phyloP scores from a whole-genome alignment of 30 jellyfish, hydroid and myxozoan species.

The Rhopilema esculentum region DNA sequence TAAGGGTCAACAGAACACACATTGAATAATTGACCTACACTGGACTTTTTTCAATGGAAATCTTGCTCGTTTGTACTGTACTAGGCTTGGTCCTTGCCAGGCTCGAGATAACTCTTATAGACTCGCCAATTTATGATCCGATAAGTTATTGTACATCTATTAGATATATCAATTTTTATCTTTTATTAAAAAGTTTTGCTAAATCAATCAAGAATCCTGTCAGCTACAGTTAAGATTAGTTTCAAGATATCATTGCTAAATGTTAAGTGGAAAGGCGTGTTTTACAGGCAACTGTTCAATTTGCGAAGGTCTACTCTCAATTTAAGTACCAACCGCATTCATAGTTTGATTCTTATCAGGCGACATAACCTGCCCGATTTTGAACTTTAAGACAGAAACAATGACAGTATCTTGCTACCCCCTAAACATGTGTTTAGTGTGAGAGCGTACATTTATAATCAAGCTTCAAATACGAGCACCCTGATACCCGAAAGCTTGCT shows the following conservation, averaged over 20 bases:
- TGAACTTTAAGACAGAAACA: not conserved
- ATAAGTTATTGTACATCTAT: not conserved
- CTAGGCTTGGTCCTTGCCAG: not conserved
- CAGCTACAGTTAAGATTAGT: not conserved
- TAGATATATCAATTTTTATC: not conserved
- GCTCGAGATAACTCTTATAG: not conserved
- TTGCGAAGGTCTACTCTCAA: not conserved
- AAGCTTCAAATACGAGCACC: slow-evolving; percentile 29
- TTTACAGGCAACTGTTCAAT: not conserved
- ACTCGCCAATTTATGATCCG: not conserved
- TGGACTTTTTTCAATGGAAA: not conserved
- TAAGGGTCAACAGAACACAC: not conserved
- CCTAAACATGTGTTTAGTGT: not conserved
- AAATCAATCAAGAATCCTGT: not conserved
- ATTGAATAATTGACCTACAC: not conserved
- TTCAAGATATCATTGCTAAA: not conserved
- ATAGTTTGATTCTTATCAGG: not conserved
- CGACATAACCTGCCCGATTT: not conserved
- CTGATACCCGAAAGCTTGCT: not conserved
- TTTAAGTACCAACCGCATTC: not conserved
- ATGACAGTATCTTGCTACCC: not conserved
- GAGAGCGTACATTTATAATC: slow-evolving; percentile 10
- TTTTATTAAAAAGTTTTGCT: not conserved
- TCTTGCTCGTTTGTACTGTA: not conserved
- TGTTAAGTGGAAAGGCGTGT: not conserved